Conservation (phyloP, 2,888 invertebrate species). For the Lacanobia oleracea region DNA sequence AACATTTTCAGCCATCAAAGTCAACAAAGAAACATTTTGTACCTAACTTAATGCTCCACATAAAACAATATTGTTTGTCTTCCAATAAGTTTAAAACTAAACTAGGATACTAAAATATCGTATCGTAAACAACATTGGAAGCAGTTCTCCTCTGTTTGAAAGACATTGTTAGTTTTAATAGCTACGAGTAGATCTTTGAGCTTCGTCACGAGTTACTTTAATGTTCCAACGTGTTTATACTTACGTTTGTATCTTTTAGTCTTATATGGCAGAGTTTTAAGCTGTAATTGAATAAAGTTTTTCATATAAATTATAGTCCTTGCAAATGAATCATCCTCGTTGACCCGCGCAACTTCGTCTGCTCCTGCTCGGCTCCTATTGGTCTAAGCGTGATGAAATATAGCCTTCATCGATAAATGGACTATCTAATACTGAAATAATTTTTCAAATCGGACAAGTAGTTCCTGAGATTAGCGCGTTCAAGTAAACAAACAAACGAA, state of each 20-base stretch:
- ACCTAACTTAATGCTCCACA: too few relatives aligned
- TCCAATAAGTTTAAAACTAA: neutral
- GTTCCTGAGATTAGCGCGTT: too few relatives aligned
- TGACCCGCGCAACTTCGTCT: too few relatives aligned
- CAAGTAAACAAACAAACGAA: too few relatives aligned
- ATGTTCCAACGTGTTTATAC: slow-evolving; percentile 20
- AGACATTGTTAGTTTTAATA: slow-evolving; percentile 54
- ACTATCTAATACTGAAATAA: too few relatives aligned
- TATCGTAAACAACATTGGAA: slow-evolving; percentile 30
- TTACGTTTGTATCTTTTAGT: slow-evolving; percentile 10
- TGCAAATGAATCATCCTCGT: neutral
- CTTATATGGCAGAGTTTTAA: slow-evolving; percentile 17
- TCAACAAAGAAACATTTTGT: too few relatives aligned
- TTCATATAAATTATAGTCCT: neutral
- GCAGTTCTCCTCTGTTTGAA: slow-evolving; percentile 21
- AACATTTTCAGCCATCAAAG: too few relatives aligned
- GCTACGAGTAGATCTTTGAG: slow-evolving; percentile 29
- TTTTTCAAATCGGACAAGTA: too few relatives aligned
- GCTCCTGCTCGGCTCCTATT: too few relatives aligned
- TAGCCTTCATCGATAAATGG: too few relatives aligned
- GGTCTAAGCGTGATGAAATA: too few relatives aligned
- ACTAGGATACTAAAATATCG: slow-evolving; percentile 11
- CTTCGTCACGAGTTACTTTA: slow-evolving; percentile 26
- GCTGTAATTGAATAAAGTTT: neutral
- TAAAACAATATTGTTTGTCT: neutral